phyloP scores from a whole-genome alignment of 2,888 invertebrate genomes.

The Vandiemenella viatica region DNA sequence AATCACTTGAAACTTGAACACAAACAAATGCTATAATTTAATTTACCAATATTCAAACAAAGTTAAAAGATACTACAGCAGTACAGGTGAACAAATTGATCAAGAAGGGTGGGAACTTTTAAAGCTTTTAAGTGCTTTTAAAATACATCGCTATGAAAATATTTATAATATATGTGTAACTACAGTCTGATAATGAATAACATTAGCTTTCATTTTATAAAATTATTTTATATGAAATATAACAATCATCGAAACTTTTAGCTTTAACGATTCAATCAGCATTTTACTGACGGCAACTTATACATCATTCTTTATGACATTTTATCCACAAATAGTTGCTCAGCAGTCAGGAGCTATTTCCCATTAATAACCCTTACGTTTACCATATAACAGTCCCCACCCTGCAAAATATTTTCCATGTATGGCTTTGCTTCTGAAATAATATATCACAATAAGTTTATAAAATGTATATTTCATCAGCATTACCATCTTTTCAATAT shows the following conservation, averaged over 20 bases:
- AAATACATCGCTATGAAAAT: neutral
- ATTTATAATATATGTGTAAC: neutral
- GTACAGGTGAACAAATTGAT: too few species aligned
- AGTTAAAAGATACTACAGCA: too few species aligned
- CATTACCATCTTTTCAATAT: neutral
- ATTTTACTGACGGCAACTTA: neutral
- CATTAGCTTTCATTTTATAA: neutral
- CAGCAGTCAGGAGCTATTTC: too few species aligned
- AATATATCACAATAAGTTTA: neutral
- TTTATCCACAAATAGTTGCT: too few species aligned
- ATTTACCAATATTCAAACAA: too few species aligned
- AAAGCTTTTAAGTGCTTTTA: neutral
- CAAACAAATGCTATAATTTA: too few species aligned
- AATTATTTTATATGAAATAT: neutral
- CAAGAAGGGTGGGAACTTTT: neutral
- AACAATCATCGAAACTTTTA: too few species aligned
- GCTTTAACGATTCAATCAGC: too few species aligned
- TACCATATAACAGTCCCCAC: neutral
- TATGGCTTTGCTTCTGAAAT: neutral
- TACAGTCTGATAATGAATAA: neutral
- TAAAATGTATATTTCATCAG: neutral
- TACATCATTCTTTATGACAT: too few species aligned
- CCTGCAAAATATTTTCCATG: neutral
- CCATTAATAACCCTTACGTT: neutral
- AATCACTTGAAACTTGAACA: too few species aligned